Base-by-base conservation (phyloP, 2,797 vertebrate genomes). In the Apodemus agrarius region DNA sequence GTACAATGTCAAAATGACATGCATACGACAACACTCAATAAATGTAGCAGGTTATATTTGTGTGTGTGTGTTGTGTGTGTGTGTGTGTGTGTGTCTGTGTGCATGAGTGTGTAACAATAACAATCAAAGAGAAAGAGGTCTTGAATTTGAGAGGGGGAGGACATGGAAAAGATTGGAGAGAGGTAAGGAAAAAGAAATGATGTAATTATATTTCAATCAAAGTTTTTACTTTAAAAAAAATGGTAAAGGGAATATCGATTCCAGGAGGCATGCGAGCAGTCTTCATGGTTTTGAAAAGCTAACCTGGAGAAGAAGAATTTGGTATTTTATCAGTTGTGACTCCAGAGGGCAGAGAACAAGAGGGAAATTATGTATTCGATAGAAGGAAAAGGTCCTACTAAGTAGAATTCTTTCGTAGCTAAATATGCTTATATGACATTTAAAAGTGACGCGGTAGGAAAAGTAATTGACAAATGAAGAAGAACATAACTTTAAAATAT, bases 401-500 rank as follows among this genome's bases (percentile, higher is more conserved):
- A 84, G 46, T 89, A 57, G 8, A 92, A 43, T 19, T 63, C 2
- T 63, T 93, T 82, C 61, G 74, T 83, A 81, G 54, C 34, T 21
- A 93, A 87, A 95, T 95, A 40, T 94, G n/a, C 43, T 95, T 89
- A 72, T 67, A 65, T 14, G 34, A 29, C n/a, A 40, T 82, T 92
- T 82, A 59, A 75, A 90, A 90, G 8, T 88, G 21, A 49, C 63
- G 2, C 46, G 61, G 59, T 34, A 34, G 34, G 16, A 65, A 75
- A 95, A 94, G 72, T 65, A 67, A 13, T 34, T 80, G 40, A 72
- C 69, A 67, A 95, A 79, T 6, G 14, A 81, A 88, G 61, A 89
- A 82, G 69, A 90, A 79, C 12, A n/a, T 59, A 0, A 34, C 46
- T 95, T 46, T 92, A 65, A 83, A 95, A 80, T 52, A 72, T 31